phyloP scores from a whole-genome alignment of 1,140 invertebrate genomes.

The Macrocentrus cingulum region DNA sequence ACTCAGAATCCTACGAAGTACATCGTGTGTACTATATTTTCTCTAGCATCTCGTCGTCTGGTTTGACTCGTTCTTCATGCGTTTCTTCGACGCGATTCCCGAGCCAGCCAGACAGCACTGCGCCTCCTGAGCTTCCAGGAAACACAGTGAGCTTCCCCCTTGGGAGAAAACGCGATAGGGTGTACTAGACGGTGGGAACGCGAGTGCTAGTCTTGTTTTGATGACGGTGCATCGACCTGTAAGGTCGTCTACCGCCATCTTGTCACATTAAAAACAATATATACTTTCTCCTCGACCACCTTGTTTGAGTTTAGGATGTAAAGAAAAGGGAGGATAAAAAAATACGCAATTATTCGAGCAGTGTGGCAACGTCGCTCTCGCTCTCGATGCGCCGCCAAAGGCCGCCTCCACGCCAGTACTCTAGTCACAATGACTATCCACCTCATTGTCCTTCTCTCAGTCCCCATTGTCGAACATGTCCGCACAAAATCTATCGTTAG shows the following conservation, averaged over 20 bases:
- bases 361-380: conserved; percentile 30
- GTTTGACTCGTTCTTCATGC: conserved; percentile 32
- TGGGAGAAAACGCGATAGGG: conserved; percentile 27
- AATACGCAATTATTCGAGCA: conserved; percentile 23
- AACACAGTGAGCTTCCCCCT: conserved; percentile 34
- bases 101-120: conserved; percentile 55
- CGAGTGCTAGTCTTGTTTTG: conserved; percentile 51
- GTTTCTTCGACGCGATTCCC: conserved; percentile 35
- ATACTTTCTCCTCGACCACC: background rate
- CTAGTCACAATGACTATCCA: conserved; percentile 52
- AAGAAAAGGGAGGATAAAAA: background rate
- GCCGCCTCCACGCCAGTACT: conserved; percentile 24
- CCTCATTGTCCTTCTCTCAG: conserved; percentile 52
- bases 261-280: too few relatives aligned
- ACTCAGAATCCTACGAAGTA: conserved; percentile 58
- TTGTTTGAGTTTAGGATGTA: background rate
- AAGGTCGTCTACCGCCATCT: conserved; percentile 49
- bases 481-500: conserved; percentile 50
- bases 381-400: conserved; percentile 27
- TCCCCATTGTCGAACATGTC: conserved; percentile 15
- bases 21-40: conserved; percentile 18
- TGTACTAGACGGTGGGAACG: conserved; percentile 56
- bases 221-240: conserved; percentile 58
- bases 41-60: conserved; percentile 27
- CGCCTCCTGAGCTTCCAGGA: conserved; percentile 54